phyloP scores from a whole-genome alignment of 2,797 vertebrate genomes.

The Amphiprion clarkii region DNA sequence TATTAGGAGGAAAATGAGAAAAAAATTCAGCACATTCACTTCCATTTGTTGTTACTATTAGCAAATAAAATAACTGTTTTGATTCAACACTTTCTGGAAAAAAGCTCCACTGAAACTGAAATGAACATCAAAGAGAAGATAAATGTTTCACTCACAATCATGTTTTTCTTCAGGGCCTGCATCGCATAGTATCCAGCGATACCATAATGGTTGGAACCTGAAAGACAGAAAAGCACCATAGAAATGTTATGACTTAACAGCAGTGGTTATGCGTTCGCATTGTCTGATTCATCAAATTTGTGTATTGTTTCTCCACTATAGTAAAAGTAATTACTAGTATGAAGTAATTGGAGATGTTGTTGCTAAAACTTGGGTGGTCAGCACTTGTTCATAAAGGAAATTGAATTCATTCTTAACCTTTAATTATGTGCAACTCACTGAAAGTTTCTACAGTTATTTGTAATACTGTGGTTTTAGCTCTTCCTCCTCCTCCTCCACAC shows the following conservation, averaged over 20 bases:
- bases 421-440: no score
- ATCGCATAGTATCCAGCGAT: slow-evolving; percentile 85
- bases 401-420: not conserved
- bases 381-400: not conserved
- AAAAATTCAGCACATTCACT: not conserved
- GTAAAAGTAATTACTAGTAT: not conserved
- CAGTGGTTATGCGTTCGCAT: not conserved
- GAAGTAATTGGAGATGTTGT: no score
- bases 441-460: no score
- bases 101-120: not conserved
- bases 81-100: not conserved
- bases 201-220: slow-evolving; percentile 87
- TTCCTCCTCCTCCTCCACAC: not conserved
- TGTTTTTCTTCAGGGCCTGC: slow-evolving; percentile 84
- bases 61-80: not conserved
- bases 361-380: not conserved
- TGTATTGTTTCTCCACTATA: not conserved
- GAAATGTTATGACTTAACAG: not conserved
- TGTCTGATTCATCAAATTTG: not conserved
- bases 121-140: not conserved
- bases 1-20: not conserved
- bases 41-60: not conserved
- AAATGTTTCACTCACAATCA: slow-evolving; percentile 81
- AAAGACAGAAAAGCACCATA: not conserved
- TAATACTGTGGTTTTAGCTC: not conserved